Evolutionary conservation across 2,797 vertebrate genomes (phyloP).

Genomic region (Semotilus atromaculatus): DNA sequence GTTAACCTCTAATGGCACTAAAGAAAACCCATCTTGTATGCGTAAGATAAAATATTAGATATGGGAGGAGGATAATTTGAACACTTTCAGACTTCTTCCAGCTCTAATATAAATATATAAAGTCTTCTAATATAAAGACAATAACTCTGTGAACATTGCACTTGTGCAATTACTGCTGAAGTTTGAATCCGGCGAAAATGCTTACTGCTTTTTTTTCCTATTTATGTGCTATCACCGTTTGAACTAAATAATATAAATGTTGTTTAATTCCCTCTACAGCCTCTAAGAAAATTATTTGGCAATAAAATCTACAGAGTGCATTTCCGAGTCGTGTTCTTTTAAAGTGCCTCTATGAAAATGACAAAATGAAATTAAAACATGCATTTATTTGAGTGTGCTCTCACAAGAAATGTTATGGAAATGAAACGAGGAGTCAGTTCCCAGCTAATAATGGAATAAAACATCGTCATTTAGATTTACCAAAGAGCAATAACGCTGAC

Average conservation of each 20-base stretch:
- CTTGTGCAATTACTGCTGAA: constrained; percentile 72
- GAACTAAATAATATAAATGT: constrained; percentile 76
- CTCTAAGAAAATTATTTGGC: constrained; percentile 79
- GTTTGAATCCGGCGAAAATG: constrained; percentile 73
- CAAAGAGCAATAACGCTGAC: constrained; percentile 89
- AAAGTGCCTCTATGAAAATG: constrained; percentile 82
- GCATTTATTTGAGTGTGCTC: constrained; percentile 75
- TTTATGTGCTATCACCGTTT: constrained; percentile 74
- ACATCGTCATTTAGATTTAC: constrained; percentile 87
- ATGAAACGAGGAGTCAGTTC: constrained; percentile 72
- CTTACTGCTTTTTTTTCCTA: constrained; percentile 67
- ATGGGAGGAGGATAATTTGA: constrained; percentile 39
- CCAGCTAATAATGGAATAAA: constrained; percentile 81
- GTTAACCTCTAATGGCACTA: constrained; percentile 15
- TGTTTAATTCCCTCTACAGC: constrained; percentile 72
- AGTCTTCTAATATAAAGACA: constrained; percentile 59
- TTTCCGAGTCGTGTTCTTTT: constrained; percentile 82
- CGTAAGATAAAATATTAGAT: constrained; percentile 46
- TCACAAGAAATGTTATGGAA: constrained; percentile 72
- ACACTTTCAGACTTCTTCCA: constrained; percentile 49
- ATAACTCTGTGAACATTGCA: constrained; percentile 64
- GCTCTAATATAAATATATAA: constrained; percentile 43
- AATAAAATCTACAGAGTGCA: constrained; percentile 78
- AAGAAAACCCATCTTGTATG: constrained; percentile 43
- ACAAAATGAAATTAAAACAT: constrained; percentile 83